These are phyloP conservation scores for Homarus gammarus DNA, from an alignment of 2,888 invertebrate genomes.

Conservation along the genomic window DNA sequence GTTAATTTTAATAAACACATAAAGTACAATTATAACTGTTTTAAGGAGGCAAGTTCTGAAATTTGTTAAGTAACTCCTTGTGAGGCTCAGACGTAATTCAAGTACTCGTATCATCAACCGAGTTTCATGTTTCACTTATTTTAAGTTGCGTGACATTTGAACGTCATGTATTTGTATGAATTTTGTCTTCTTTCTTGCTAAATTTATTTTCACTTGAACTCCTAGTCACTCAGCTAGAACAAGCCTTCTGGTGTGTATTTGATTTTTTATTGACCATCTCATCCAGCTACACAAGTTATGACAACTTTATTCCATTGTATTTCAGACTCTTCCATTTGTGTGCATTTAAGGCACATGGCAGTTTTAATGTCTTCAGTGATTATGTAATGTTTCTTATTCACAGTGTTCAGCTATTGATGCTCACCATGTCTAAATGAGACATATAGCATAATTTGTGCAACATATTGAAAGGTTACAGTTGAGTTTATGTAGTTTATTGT, in stretches of 20 bases:
- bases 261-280: not conserved
- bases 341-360: no score
- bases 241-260: constrained; percentile 2
- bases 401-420: not conserved
- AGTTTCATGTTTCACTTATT: not conserved
- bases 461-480: not conserved
- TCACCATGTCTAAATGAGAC: no score
- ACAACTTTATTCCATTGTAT: not conserved
- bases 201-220: not conserved
- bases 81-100: not conserved
- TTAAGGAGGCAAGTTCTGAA: no score
- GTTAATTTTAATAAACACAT: not conserved
- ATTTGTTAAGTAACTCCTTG: not conserved
- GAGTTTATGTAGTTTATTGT: not conserved
- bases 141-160: not conserved
- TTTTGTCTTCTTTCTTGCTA: no score
- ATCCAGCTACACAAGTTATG: not conserved
- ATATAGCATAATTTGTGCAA: not conserved
- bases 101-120: not conserved
- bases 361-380: not conserved
- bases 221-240: constrained; percentile 7
- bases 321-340: not conserved
- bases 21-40: not conserved
- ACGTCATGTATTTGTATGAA: not conserved
- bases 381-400: not conserved